A percentile compares a stretch with the other conserved stretches of the same genome.
These are phyloP conservation scores for Varecia variegata DNA, from an alignment of 2,797 vertebrate species.

Conservation along the genomic window DNA sequence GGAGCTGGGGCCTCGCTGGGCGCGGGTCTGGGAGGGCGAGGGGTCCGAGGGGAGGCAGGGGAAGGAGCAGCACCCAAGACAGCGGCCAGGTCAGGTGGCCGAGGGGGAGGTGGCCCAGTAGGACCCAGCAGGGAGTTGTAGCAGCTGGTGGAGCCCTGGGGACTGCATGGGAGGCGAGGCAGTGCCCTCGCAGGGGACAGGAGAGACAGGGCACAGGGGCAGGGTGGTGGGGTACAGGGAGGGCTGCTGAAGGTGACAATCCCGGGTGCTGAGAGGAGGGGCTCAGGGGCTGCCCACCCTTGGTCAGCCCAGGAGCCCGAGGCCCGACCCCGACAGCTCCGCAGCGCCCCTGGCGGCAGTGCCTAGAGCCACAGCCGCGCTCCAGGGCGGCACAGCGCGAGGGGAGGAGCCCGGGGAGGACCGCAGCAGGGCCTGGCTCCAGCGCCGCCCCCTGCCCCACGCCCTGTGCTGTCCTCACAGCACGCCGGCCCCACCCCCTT, in stretches of 20 bases:
- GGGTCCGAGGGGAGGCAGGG: neutral
- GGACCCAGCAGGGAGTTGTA: neutral
- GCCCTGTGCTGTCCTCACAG: neutral
- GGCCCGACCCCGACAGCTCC: neutral
- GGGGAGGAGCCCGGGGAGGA: neutral
- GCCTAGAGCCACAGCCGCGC: neutral
- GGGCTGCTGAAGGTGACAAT: accelerated
- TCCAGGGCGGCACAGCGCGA: accelerated
- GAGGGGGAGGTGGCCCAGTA: too few relatives aligned
- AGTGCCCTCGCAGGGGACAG: too few relatives aligned
- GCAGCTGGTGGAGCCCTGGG: neutral
- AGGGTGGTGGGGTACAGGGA: neutral
- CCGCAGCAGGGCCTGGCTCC: neutral
- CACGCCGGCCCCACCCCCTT: neutral
- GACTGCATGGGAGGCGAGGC: neutral
- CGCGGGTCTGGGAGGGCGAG: neutral
- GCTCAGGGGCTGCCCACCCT: neutral
- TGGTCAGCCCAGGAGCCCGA: neutral
- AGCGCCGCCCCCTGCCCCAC: neutral
- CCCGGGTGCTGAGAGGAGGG: accelerated
- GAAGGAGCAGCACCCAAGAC: neutral
- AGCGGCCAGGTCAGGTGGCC: neutral
- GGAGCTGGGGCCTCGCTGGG: neutral
- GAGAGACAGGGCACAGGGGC: neutral
- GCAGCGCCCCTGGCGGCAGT: neutral